Percentiles rank a stretch among this genome's conserved stretches.
Evolutionary conservation across 92 coral and sea anemone genomes (phyloP).

Genomic region (Phenganax marumi): DNA sequence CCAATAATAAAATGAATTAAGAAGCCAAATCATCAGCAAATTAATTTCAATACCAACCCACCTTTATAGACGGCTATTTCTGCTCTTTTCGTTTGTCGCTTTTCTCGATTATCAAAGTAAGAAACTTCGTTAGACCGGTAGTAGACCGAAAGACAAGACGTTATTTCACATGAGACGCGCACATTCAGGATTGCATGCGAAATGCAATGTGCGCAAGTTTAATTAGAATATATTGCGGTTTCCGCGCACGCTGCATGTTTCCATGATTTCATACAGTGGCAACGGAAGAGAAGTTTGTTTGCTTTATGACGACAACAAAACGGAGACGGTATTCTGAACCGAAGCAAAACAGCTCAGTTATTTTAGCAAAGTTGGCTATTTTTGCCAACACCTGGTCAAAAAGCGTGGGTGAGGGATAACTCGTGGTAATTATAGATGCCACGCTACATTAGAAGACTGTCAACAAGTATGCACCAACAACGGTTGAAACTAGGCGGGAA

Average conservation of each 20-base stretch:
- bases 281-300: conserved; percentile 25
- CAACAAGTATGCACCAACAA: too few species aligned
- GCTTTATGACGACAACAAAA: conserved; percentile 17
- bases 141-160: neutral
- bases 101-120: neutral
- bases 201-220: neutral
- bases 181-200: conserved; percentile 15
- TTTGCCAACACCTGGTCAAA: too few species aligned
- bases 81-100: neutral
- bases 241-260: neutral
- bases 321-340: neutral
- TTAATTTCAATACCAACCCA: neutral
- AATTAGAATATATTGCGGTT: conserved; percentile 20
- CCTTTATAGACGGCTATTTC: too few species aligned
- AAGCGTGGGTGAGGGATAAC: too few species aligned
- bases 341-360: neutral
- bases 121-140: neutral
- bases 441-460: too few species aligned
- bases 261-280: conserved; percentile 9
- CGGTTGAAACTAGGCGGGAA: too few species aligned
- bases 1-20: conserved; percentile 18
- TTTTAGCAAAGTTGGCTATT: neutral
- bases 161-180: conserved; percentile 13
- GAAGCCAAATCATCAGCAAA: neutral
- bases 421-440: too few species aligned